A percentile compares a stretch with the other conserved stretches of the same genome.
These are phyloP conservation scores for Pegoplata infirma DNA, from an alignment of 2,888 invertebrate species.

Conservation along the genomic window DNA sequence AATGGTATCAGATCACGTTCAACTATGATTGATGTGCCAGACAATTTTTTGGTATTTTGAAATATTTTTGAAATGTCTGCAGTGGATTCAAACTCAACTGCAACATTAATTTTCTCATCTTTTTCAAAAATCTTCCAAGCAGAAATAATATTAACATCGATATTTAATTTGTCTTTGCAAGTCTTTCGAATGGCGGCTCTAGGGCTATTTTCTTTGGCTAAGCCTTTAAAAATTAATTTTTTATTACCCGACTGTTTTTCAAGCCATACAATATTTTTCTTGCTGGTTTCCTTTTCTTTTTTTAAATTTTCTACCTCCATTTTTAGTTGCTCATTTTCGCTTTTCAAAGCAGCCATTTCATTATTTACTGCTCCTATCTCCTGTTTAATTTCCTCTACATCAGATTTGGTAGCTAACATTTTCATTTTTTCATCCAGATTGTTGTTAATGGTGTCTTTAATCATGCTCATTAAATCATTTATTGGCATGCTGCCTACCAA, in stretches of 20 bases:
- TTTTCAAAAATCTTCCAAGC: not conserved
- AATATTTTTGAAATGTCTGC: not conserved
- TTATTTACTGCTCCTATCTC: not conserved
- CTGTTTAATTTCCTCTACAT: not conserved
- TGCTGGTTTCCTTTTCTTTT: not conserved
- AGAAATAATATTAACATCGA: not conserved
- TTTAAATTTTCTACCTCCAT: not conserved
- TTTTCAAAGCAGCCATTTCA: not conserved
- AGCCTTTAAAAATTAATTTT: not conserved
- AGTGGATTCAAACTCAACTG: not conserved
- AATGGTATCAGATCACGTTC: not conserved
- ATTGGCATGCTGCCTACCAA: not conserved
- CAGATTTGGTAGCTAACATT: not conserved
- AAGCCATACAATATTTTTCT: conserved; percentile 10
- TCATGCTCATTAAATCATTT: not conserved
- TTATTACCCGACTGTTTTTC: not conserved
- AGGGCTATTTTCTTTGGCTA: not conserved
- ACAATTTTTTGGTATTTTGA: no score
- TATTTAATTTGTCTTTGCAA: not conserved
- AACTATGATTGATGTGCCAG: not conserved
- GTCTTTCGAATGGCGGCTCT: not conserved
- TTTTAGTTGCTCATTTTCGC: conserved; percentile 5
- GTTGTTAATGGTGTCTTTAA: no score
- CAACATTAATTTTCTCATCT: not conserved
- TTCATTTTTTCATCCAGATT: not conserved